Percentiles rank a stretch among this genome's conserved stretches.
These are phyloP conservation scores for Suncus etruscus DNA, from an alignment of 2,113 vertebrate genomes.

Conservation along the genomic window DNA sequence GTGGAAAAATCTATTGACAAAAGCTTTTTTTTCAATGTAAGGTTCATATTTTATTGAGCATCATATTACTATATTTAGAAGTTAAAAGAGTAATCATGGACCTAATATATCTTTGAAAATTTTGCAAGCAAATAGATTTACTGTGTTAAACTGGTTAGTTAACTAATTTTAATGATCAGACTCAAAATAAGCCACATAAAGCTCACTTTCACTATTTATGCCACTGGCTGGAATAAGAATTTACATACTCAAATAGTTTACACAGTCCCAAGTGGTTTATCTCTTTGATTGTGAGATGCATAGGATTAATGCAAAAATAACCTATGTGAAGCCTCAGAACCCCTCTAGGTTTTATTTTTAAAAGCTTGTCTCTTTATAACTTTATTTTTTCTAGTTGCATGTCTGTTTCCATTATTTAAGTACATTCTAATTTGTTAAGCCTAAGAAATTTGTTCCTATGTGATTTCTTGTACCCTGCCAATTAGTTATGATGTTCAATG, in stretches of 20 bases:
- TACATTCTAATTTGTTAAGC: background rate
- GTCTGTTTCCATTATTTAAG: background rate
- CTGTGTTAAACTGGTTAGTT: background rate
- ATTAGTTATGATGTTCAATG: background rate
- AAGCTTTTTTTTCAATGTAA: background rate
- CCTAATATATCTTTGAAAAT: too few species aligned
- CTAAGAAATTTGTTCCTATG: background rate
- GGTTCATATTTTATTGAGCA: too few species aligned
- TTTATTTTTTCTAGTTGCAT: background rate
- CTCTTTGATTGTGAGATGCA: background rate
- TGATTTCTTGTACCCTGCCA: background rate
- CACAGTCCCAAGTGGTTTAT: background rate
- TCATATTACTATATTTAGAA: too few species aligned
- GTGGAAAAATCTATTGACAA: background rate
- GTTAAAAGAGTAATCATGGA: too few species aligned
- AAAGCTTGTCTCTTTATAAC: background rate
- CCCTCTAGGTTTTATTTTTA: background rate
- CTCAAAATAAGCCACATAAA: background rate
- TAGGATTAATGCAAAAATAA: conserved; percentile 1
- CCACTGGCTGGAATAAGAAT: too few species aligned
- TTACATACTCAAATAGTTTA: background rate
- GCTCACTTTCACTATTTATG: background rate
- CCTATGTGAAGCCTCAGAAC: background rate
- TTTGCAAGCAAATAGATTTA: background rate
- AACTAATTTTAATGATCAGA: background rate